These are phyloP conservation scores for Tenualosa ilisha DNA, from an alignment of 2,797 vertebrate species.

Conservation along the genomic window DNA sequence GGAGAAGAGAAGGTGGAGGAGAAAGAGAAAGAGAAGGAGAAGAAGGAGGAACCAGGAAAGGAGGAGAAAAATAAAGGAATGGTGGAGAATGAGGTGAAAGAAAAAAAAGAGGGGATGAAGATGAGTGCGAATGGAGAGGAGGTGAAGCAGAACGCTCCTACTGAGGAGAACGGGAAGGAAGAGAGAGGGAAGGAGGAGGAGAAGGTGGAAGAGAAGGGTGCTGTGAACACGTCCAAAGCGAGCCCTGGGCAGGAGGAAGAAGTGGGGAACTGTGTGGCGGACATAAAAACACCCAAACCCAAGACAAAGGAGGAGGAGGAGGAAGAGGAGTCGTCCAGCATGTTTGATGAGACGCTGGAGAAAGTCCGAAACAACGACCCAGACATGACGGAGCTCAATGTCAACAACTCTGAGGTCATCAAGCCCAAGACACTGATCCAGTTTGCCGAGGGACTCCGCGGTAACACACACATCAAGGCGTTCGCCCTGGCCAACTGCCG, in stretches of 20 bases:
- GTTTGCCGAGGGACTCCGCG: conserved; percentile 87
- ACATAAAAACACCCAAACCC: conserved; percentile 47
- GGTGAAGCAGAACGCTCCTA: conserved; percentile 50
- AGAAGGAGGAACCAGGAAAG: conserved; percentile 26
- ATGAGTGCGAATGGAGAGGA: neutral
- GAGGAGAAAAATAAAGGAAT: conserved; percentile 38
- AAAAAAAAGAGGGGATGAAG: conserved; percentile 11
- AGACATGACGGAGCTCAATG: conserved; percentile 83
- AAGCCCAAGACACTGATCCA: conserved; percentile 89
- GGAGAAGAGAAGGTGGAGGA: conserved; percentile 61
- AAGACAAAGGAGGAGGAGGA: conserved; percentile 67
- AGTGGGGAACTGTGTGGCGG: conserved; percentile 62
- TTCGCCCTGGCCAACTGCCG: conserved; percentile 93
- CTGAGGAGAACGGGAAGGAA: conserved; percentile 37
- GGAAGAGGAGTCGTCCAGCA: conserved; percentile 81
- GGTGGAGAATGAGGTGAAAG: conserved; percentile 26
- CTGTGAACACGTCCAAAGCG: conserved; percentile 16
- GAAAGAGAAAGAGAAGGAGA: conserved; percentile 56
- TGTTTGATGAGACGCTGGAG: conserved; percentile 92
- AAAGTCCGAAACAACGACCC: conserved; percentile 85
- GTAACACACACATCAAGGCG: conserved; percentile 84
- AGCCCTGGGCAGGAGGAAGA: conserved; percentile 48
- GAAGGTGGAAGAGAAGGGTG: conserved; percentile 57
- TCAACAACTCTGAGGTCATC: conserved; percentile 98
- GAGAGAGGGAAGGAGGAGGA: conserved; percentile 49